phyloP scores from a whole-genome alignment of 1,140 invertebrate genomes.

The Calephelis nemesis region DNA sequence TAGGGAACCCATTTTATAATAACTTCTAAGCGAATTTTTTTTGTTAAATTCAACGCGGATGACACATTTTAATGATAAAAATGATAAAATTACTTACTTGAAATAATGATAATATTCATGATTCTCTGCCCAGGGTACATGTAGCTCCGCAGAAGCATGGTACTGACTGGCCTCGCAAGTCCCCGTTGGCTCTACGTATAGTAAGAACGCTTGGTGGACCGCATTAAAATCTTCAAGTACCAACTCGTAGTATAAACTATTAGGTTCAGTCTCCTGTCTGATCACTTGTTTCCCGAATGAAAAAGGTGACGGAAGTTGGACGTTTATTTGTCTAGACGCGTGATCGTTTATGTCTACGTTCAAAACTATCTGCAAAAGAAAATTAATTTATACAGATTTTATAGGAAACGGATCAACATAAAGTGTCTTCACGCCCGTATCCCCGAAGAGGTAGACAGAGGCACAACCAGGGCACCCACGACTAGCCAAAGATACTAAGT shows the following conservation, averaged over 20 bases:
- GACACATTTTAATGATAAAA: too few relatives aligned
- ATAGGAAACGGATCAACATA: too few relatives aligned
- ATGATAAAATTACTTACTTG: conserved; percentile 65
- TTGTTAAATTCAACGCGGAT: too few relatives aligned
- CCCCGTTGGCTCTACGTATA: conserved; percentile 79
- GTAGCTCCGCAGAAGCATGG: conserved; percentile 81
- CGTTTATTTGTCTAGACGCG: conserved; percentile 77
- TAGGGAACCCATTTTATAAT: too few relatives aligned
- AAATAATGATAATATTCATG: conserved; percentile 81
- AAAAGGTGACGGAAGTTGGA: conserved; percentile 73
- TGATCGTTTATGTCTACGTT: conserved; percentile 83
- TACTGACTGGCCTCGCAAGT: conserved; percentile 71
- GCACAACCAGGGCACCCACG: too few relatives aligned
- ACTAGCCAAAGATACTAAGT: too few relatives aligned
- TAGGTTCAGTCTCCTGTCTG: conserved; percentile 72
- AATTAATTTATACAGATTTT: background rate
- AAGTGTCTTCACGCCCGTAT: too few relatives aligned
- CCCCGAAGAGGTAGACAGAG: too few relatives aligned
- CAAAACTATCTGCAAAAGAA: conserved; percentile 79
- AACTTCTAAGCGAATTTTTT: too few relatives aligned
- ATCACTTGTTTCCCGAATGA: conserved; percentile 59
- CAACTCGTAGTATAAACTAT: conserved; percentile 81
- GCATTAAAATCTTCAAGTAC: conserved; percentile 78
- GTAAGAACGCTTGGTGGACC: conserved; percentile 81
- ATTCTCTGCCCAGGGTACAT: conserved; percentile 83